Conservation (phyloP, 1,140 invertebrate species). For the Conopomorpha cramerella region DNA sequence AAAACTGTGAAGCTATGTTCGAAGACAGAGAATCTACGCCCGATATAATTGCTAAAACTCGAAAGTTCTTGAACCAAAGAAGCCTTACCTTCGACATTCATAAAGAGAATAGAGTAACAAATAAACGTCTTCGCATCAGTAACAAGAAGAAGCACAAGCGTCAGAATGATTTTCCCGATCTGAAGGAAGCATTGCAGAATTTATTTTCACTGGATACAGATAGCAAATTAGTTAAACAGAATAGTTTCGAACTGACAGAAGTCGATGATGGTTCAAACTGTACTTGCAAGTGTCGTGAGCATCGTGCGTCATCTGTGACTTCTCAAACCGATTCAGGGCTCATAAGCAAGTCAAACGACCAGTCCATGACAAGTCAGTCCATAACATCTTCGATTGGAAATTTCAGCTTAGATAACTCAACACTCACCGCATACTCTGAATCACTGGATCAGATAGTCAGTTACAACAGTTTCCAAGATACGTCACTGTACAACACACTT, state of each 20-base stretch:
- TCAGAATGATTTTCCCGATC: slow-evolving; percentile 35
- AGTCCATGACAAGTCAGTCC: slow-evolving; percentile 16
- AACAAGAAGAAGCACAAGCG: slow-evolving; percentile 37
- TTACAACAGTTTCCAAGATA: slow-evolving; percentile 41
- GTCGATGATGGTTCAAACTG: slow-evolving; percentile 24
- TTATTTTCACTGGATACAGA: slow-evolving; percentile 20
- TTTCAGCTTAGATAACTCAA: slow-evolving; percentile 34
- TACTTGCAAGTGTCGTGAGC: slow-evolving; percentile 22
- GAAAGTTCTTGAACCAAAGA: slow-evolving; percentile 1
- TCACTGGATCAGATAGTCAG: slow-evolving; percentile 38
- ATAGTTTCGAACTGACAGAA: not conserved
- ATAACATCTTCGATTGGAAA: slow-evolving; percentile 47
- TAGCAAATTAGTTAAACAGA: too few species aligned
- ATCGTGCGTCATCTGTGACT: slow-evolving; percentile 12
- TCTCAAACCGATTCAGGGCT: slow-evolving; percentile 22
- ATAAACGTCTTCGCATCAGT: slow-evolving; percentile 13
- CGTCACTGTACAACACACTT: slow-evolving; percentile 21
- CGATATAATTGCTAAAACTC: not conserved
- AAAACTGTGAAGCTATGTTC: slow-evolving; percentile 10
- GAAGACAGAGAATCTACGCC: not conserved
- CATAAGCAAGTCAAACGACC: slow-evolving; percentile 17
- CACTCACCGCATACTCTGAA: slow-evolving; percentile 39
- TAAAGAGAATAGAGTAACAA: slow-evolving; percentile 8
- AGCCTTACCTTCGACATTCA: slow-evolving; percentile 12
- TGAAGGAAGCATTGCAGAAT: slow-evolving; percentile 31